Percentiles rank a stretch among this genome's conserved stretches.
These are phyloP conservation scores for Spicauda simplicius DNA, from an alignment of 2,888 invertebrate species.

Conservation along the genomic window DNA sequence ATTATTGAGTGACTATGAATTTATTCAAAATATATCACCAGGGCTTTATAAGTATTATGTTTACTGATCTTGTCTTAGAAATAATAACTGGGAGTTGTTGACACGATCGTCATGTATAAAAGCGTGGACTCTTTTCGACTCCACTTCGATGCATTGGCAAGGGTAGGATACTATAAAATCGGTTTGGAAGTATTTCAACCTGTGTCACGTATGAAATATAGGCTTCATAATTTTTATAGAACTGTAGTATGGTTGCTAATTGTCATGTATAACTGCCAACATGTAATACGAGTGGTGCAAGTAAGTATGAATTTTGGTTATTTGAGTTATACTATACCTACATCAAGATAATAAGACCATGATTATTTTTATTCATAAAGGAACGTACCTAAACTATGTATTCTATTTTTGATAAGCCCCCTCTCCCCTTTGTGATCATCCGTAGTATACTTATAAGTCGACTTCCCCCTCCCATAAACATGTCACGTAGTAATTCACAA, in stretches of 20 bases:
- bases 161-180: slow-evolving; percentile 66
- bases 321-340: neutral
- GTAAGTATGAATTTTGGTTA: slow-evolving; percentile 48
- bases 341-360: too few relatives aligned
- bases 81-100: neutral
- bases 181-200: slow-evolving; percentile 46
- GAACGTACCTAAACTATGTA: too few relatives aligned
- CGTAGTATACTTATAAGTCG: too few relatives aligned
- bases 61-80: too few relatives aligned
- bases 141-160: slow-evolving; percentile 64
- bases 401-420: too few relatives aligned
- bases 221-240: slow-evolving; percentile 55
- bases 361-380: too few relatives aligned
- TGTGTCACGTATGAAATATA: slow-evolving; percentile 46
- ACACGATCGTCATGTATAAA: slow-evolving; percentile 21
- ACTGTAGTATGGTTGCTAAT: slow-evolving; percentile 53
- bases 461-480: too few relatives aligned
- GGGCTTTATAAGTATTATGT: too few relatives aligned
- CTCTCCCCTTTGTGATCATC: too few relatives aligned
- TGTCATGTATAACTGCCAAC: slow-evolving; percentile 66
- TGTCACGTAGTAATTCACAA: too few relatives aligned
- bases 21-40: too few relatives aligned
- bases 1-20: too few relatives aligned
- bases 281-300: slow-evolving; percentile 62
- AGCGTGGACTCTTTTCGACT: slow-evolving; percentile 49